phyloP scores from a whole-genome alignment of 2,113 vertebrate species.

The Prunella fulvescens region DNA sequence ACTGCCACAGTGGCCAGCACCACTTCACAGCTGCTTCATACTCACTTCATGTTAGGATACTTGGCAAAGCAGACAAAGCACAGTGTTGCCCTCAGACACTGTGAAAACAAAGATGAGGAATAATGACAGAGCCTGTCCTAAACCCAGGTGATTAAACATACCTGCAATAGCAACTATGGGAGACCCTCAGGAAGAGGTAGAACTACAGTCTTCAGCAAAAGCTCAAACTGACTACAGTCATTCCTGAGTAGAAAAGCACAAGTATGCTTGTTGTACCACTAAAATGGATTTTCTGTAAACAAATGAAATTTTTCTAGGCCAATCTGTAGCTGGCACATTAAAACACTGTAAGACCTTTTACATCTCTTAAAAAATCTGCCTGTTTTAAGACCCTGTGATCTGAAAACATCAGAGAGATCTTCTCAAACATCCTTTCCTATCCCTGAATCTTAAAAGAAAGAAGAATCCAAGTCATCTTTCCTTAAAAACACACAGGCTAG shows the following conservation, averaged over 20 bases:
- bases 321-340: neutral
- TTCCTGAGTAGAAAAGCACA: neutral
- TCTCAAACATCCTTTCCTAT: neutral
- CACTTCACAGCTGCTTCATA: neutral
- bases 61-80: neutral
- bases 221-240: neutral
- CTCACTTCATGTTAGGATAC: neutral
- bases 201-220: neutral
- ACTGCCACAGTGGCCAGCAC: neutral
- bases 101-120: neutral
- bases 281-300: neutral
- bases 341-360: neutral
- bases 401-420: neutral
- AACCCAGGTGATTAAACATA: neutral
- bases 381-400: neutral
- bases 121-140: neutral
- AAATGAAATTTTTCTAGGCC: neutral
- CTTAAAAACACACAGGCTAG: neutral
- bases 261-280: neutral
- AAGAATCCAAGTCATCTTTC: neutral
- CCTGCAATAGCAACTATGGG: neutral
- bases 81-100: accelerated
- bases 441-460: neutral
- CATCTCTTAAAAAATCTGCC: neutral
- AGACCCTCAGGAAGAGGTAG: neutral